phyloP scores from a whole-genome alignment of 2,113 vertebrate genomes.

The Gasterosteus aculeatus region DNA sequence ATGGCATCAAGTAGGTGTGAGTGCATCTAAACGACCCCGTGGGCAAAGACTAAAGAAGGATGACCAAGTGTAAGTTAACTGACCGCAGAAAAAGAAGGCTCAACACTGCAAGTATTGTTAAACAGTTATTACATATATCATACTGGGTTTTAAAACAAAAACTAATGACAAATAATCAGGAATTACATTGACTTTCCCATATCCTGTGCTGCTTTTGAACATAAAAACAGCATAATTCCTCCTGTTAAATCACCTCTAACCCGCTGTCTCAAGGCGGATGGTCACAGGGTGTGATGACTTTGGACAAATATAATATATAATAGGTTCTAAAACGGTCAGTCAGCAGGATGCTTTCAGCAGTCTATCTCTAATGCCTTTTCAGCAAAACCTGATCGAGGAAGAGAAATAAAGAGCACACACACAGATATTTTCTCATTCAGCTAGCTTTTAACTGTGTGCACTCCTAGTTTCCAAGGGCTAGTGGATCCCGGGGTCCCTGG shows the following conservation, averaged over 20 bases:
- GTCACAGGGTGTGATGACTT: conserved; percentile 23
- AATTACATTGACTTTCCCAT: neutral
- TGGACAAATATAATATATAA: conserved; percentile 27
- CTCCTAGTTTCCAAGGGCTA: conserved; percentile 42
- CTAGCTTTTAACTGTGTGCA: conserved; percentile 34
- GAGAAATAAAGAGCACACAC: conserved; percentile 31
- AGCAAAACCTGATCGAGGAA: conserved; percentile 39
- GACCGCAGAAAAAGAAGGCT: too few relatives aligned
- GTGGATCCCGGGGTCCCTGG: conserved; percentile 45
- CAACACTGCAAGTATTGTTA: neutral
- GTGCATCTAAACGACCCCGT: too few relatives aligned
- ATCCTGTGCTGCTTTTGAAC: neutral
- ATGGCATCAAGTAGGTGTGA: too few relatives aligned
- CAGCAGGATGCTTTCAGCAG: conserved; percentile 32
- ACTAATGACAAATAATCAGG: neutral
- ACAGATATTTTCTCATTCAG: conserved; percentile 18
- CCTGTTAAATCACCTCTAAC: neutral
- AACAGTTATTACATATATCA: neutral
- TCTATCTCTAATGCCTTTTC: conserved; percentile 24
- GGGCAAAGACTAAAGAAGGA: too few relatives aligned
- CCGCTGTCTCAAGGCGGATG: conserved; percentile 15
- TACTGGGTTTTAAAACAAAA: neutral
- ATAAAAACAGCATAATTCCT: neutral
- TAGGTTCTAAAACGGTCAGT: conserved; percentile 42
- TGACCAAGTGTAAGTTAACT: too few relatives aligned